Conservation (phyloP, 2,797 vertebrate genomes). For the Galaxias olidus region DNA sequence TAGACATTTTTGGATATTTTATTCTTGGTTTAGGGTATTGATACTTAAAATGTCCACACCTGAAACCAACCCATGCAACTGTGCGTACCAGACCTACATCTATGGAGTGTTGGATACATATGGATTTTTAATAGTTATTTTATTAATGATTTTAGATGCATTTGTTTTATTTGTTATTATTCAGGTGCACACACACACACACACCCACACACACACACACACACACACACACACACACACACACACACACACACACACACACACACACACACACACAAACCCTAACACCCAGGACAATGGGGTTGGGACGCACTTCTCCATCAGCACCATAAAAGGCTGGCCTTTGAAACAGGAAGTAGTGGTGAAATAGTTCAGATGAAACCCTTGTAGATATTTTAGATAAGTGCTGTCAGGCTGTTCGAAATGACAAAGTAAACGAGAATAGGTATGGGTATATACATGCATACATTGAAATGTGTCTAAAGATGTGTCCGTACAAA, state of each 20-base stretch:
- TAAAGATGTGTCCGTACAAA: constrained; percentile 48
- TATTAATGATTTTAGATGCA: constrained; percentile 14
- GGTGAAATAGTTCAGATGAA: not conserved
- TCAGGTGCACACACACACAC: constrained; percentile 12
- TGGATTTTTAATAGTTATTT: not conserved
- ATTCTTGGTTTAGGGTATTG: too few relatives aligned
- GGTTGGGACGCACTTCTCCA: constrained; percentile 31
- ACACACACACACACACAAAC: constrained; percentile 11
- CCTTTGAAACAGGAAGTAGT: constrained; percentile 18
- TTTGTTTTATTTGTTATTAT: not conserved
- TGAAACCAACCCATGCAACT: constrained; percentile 20
- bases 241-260: constrained; percentile 3
- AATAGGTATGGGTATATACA: too few relatives aligned
- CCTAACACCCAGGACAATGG: constrained; percentile 7
- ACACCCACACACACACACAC: constrained; percentile 19
- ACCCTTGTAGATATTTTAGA: too few relatives aligned
- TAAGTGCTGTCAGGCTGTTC: too few relatives aligned
- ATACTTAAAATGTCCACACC: constrained; percentile 9
- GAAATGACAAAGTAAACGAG: too few relatives aligned
- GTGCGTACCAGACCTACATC: not conserved
- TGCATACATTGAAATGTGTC: not conserved
- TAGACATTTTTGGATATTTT: too few relatives aligned
- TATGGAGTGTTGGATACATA: too few relatives aligned
- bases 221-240: constrained; percentile 27
- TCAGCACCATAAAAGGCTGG: not conserved